Evolutionary conservation across 2,888 invertebrate genomes (phyloP), one percentile per base, ranked within the genome.

Genomic region (Spodoptera littoralis): DNA sequence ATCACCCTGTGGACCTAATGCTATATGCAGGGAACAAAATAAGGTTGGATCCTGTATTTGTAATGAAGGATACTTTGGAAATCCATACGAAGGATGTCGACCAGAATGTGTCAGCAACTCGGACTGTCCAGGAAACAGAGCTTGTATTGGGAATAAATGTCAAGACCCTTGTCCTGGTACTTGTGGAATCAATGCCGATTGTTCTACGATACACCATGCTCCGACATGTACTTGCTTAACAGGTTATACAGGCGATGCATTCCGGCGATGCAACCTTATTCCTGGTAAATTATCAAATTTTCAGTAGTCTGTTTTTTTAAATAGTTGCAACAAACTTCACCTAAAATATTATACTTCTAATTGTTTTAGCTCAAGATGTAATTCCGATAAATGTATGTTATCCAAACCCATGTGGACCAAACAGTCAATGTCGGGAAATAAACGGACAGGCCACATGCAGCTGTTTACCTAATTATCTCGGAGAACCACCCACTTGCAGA

Each of bases 51-150:
- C 97, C 1, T 97, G 97, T 81, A 95, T 95, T 65, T 97, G 97
- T 82, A 91, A 95, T 53, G 95, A 96, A 51, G 96, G 96, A 70
- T 96, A 96, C 84, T 96, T 96, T 76, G 98, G 98, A 66, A 96
- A 97, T 87, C 97, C 97, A 36, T 97, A 97, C 77, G 96, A 96
- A 89, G 96, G 96, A 24, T 97, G 97, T 87, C 95, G 96, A 51
- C 97, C 97, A 12, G 97, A 97, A 90, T 97, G 97, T 88, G 92
- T 96, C 0, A 87, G 96, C 47, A 96, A 97, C 84, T 96, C 96
- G 0, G 97, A 97, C 80, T 97, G 97, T 86, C 91, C 96, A 3
- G 96, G 96, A 45, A 96, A 96, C 83, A 96, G 95, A 84, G 97
- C 97, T 3, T 97, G 97, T 76, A 95, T 96, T 45, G 95, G 96